Conservation (phyloP, 2,888 invertebrate genomes). For the Drosophila pegasa region DNA sequence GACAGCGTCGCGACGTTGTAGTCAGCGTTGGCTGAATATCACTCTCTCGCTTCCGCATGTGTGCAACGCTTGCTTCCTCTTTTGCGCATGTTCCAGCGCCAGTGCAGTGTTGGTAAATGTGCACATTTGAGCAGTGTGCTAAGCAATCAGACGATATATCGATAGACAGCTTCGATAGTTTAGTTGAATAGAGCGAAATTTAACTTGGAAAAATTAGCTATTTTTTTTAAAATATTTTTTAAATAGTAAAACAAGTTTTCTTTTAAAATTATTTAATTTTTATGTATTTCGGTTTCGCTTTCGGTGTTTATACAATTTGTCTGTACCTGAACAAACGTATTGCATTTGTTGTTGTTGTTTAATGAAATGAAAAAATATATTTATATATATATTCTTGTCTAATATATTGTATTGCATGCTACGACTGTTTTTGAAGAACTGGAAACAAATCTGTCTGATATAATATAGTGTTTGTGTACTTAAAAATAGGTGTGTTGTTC, state of each 20-base stretch:
- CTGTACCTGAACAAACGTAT: slow-evolving; percentile 51
- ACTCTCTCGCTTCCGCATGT: slow-evolving; percentile 46
- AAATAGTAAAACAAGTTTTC: slow-evolving; percentile 16
- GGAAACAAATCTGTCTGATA: slow-evolving; percentile 48
- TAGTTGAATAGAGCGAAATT: neutral
- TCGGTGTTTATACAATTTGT: slow-evolving; percentile 62
- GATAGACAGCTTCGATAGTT: slow-evolving; percentile 15
- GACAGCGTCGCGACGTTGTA: slow-evolving; percentile 64
- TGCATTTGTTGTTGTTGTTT: slow-evolving; percentile 41
- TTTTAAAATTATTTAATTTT: slow-evolving; percentile 59
- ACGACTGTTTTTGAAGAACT: slow-evolving; percentile 66
- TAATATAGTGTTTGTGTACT: slow-evolving; percentile 41
- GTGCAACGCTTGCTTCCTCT: slow-evolving; percentile 49
- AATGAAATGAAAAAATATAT: slow-evolving; percentile 44
- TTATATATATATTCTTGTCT: slow-evolving; percentile 30
- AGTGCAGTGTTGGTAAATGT: slow-evolving; percentile 43
- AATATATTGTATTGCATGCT: slow-evolving; percentile 54
- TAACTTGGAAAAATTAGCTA: neutral
- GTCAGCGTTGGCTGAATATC: slow-evolving; percentile 56
- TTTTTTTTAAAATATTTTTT: neutral
- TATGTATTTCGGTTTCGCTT: slow-evolving; percentile 59
- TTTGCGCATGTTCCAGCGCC: slow-evolving; percentile 53
- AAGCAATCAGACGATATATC: slow-evolving; percentile 4
- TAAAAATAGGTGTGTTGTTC: slow-evolving; percentile 45
- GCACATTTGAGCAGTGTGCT: slow-evolving; percentile 19